Evolutionary conservation across 2,113 vertebrate species (phyloP), one percentile per base, ranked within the genome.

Genomic region (Otolemur garnettii): DNA sequence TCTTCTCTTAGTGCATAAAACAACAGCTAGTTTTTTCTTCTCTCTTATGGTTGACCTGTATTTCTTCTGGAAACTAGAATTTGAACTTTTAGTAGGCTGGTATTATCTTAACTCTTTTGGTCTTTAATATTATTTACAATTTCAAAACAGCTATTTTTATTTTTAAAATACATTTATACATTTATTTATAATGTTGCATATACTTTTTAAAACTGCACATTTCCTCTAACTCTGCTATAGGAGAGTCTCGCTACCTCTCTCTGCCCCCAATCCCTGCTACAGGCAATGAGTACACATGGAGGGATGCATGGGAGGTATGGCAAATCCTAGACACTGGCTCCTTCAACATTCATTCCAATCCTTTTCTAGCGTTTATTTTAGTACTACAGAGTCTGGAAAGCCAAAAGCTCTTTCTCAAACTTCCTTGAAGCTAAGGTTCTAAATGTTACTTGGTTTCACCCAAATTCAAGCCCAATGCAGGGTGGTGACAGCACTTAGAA

Each of bases 21-120:
- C 99, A 99, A 97, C 99, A 98, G 93, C 98, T 99, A 72, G 99
- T 99, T 83, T 99, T 99, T 88, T 98, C 99, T 0, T 99, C 99
- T 97, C 98, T 99, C 96, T 97, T 99, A 59, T 99, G 99, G 99
- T 98, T 99, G 97, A 99, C 99, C 4, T 99, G 99, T 99, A 99
- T 98, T 99, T 99, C 99, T 99, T 99, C 98, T 99, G 99, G 99
- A 99, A 99, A 97, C 5, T 99, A n/a, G 30, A 53, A 26, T 74
- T 4, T 77, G 4, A 96, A 50, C 22, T 81, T 94, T 69, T 42
- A 77, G 28, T 38, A 92, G 62, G 62, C 17, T 83, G 33, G 38
- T 83, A 24, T 59, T 89, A 69, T 75, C 33, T 86, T 53, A 95
- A 88, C 38, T 75, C 87, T 71, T 83, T 88, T 28, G 4, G 75